Base-by-base conservation (phyloP, 2,113 vertebrate species). In the Melanerpes aurifrons region DNA sequence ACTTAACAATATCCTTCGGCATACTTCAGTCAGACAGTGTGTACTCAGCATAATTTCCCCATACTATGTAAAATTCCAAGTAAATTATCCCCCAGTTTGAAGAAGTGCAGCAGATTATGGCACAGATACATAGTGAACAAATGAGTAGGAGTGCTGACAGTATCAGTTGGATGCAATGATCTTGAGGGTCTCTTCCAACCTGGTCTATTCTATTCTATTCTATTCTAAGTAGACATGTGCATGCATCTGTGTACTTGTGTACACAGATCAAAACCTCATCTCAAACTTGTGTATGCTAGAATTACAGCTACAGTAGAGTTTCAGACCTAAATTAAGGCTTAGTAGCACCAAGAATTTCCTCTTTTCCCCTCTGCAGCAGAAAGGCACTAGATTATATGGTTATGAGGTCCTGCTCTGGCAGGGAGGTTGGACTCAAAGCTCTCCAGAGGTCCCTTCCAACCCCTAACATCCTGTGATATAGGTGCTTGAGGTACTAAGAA, bases 181-280 rank as follows among this genome's bases (percentile, higher is more conserved):
- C 35, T 35, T 35, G 2, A 35, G 74, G 43, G 37, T 37, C 37
- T 10, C 10, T 37, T 37, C 37, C 37, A 37, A 37, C 37, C 37
- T 37, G 37, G 37, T 37, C 37, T 37, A 37, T 9, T 37, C 37
- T 37, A 37, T 37, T 37, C 37, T 37, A 37, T 37, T 37, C 8
- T 37, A 37, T 37, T 35, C 17, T 37, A 37, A 37, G 40, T 40
- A 12, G 57, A 68, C 45, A 16, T 0, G 45, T 15, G 26, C 16
- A 63, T 9, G 68, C 9, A 40, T 0, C 0, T 14, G 29, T 28
- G 45, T 7, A 28, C 8, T 48, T 48, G 62, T 21, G 54, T 10
- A 35, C 25, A 61, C 0, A 59, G 32, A 71, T 59, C 25, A 86
- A 92, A 73, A 76, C 32, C 4, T 53, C 22, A 72, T 63, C 56